phyloP scores from a whole-genome alignment of 2,797 vertebrate genomes.

The Malurus splendens region DNA sequence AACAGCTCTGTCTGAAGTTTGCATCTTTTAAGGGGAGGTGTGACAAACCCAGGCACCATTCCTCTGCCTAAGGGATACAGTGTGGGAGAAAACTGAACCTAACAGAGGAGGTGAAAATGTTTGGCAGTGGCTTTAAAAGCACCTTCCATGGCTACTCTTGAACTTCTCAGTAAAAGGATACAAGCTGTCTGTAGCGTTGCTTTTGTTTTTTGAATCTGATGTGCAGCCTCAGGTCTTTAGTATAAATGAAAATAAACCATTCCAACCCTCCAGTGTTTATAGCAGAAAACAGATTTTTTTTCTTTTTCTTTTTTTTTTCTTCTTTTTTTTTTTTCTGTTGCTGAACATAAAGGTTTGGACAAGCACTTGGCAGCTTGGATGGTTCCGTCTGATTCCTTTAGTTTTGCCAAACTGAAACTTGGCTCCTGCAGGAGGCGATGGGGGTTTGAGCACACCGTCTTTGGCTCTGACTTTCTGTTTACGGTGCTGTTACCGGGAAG shows the following conservation, averaged over 20 bases:
- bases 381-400: not conserved
- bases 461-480: not conserved
- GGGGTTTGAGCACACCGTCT: not conserved
- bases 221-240: not conserved
- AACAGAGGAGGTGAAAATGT: not conserved
- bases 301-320: not conserved
- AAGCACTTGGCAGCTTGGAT: not conserved
- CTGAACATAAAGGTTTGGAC: not conserved
- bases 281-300: not conserved
- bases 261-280: not conserved
- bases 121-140: not conserved
- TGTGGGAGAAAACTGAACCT: not conserved
- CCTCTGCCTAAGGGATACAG: not conserved
- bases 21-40: not conserved
- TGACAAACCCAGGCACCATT: not conserved
- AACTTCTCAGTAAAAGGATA: not conserved
- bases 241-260: not conserved
- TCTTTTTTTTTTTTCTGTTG: not conserved
- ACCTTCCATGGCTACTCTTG: not conserved
- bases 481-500: not conserved
- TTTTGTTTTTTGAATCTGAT: not conserved
- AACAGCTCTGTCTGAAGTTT: not conserved
- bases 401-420: not conserved
- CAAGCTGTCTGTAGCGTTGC: not conserved
- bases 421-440: not conserved